Percentiles rank a stretch among this genome's conserved stretches.
phyloP scores from a whole-genome alignment of 2,797 vertebrate genomes.

The Protosalanx chinensis region DNA sequence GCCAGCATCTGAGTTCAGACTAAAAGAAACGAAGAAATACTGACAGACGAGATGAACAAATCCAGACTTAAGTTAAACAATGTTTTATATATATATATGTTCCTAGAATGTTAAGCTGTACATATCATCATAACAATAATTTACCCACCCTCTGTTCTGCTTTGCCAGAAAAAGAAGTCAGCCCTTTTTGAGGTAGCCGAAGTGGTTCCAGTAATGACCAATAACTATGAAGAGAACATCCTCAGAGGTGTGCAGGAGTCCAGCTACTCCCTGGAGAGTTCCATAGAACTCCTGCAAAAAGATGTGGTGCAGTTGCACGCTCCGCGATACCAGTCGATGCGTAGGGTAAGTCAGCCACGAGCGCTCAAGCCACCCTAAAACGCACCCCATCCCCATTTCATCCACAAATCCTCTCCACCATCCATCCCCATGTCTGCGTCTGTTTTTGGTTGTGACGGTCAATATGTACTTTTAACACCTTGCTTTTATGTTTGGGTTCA shows the following conservation, averaged over 20 bases:
- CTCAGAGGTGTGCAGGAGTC: slow-evolving; percentile 95
- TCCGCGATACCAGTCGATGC: slow-evolving; percentile 99
- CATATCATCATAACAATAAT: neutral
- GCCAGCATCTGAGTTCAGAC: neutral
- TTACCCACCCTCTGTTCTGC: slow-evolving; percentile 1
- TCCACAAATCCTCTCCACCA: neutral
- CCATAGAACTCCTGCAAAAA: slow-evolving; percentile 97
- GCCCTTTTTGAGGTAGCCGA: slow-evolving; percentile 99
- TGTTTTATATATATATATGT: too few species aligned
- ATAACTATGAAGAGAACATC: slow-evolving; percentile 99
- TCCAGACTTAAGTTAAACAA: neutral
- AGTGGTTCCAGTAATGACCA: slow-evolving; percentile 99
- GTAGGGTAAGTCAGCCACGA: slow-evolving; percentile 80
- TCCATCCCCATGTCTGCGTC: neutral
- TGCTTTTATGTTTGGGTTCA: slow-evolving; percentile 33
- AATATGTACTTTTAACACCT: too few species aligned
- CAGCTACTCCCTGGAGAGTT: slow-evolving; percentile 98
- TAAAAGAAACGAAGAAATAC: neutral
- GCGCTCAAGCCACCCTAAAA: too few species aligned
- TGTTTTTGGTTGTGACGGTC: too few species aligned
- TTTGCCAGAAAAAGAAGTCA: slow-evolving; percentile 92
- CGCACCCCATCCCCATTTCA: too few species aligned
- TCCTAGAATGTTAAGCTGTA: too few species aligned
- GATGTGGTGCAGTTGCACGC: slow-evolving; percentile 98
- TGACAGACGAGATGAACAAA: neutral